A percentile compares a stretch with the other conserved stretches of the same genome.
Evolutionary conservation across 1,140 invertebrate species (phyloP).

Genomic region (Apis laboriosa): DNA sequence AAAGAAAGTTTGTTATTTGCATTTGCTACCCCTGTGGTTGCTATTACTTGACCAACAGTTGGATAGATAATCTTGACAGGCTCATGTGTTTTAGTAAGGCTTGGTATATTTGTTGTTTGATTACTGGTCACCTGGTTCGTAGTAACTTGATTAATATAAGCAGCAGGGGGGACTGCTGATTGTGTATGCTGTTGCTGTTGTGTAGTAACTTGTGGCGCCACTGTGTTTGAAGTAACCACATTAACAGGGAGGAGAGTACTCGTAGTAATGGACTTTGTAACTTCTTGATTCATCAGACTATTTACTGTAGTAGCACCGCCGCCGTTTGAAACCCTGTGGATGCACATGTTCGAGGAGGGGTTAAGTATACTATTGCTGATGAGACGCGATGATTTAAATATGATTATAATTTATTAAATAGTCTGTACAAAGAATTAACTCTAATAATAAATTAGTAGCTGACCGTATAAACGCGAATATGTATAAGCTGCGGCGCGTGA

Average conservation of each 20-base stretch:
- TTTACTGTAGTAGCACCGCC: conserved; percentile 76
- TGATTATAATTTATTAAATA: no score
- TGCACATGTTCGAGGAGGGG: no score
- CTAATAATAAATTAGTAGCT: no score
- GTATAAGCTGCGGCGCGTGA: no score
- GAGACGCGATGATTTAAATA: no score
- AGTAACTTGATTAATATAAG: conserved; percentile 75
- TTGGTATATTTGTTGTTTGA: conserved; percentile 65
- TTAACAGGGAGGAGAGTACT: conserved; percentile 73
- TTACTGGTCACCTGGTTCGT: conserved; percentile 73
- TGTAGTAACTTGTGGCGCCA: conserved; percentile 74
- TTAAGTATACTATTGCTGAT: no score
- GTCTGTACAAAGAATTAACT: no score
- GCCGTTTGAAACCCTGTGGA: conserved; percentile 81
- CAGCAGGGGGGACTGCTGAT: conserved; percentile 64
- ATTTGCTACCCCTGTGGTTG: conserved; percentile 73
- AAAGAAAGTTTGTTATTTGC: conserved; percentile 75
- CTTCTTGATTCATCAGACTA: conserved; percentile 75
- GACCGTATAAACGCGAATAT: no score
- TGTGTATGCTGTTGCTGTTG: conserved; percentile 66
- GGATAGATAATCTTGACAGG: conserved; percentile 81
- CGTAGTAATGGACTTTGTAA: conserved; percentile 76
- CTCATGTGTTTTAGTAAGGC: conserved; percentile 67
- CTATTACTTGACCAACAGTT: conserved; percentile 75
- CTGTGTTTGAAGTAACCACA: conserved; percentile 74